These are phyloP conservation scores for Casuarius casuarius DNA, from an alignment of 2,113 vertebrate genomes.

Conservation along the genomic window DNA sequence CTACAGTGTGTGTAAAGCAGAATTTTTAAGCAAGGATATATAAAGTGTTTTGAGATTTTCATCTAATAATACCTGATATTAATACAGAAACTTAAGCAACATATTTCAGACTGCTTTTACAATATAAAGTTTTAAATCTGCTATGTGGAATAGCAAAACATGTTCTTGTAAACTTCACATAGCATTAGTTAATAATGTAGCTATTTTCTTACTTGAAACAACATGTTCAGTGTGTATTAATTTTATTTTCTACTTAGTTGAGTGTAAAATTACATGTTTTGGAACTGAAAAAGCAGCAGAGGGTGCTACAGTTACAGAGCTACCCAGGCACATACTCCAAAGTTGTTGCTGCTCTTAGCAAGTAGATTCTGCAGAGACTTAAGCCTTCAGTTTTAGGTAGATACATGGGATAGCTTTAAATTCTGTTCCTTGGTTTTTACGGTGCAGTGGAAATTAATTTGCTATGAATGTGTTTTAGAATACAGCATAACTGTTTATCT, in stretches of 20 bases:
- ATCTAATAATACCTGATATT: neutral
- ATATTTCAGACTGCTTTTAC: neutral
- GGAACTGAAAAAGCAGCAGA: conserved; percentile 74
- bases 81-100: neutral
- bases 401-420: neutral
- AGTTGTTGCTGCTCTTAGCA: neutral
- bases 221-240: neutral
- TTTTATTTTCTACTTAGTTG: neutral
- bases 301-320: conserved; percentile 75
- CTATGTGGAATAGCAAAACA: neutral
- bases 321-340: neutral
- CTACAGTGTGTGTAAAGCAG: neutral
- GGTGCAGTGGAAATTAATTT: neutral
- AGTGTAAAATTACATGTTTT: neutral
- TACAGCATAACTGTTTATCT: neutral
- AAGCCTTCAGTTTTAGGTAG: neutral
- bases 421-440: neutral
- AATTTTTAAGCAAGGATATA: neutral
- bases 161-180: neutral
- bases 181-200: neutral
- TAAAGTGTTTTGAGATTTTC: neutral
- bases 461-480: neutral
- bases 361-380: neutral
- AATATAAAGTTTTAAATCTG: neutral
- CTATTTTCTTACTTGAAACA: neutral